Evolutionary conservation across 2,888 invertebrate species (phyloP).

Genomic region (Ashinkailepas kermadecensis): DNA sequence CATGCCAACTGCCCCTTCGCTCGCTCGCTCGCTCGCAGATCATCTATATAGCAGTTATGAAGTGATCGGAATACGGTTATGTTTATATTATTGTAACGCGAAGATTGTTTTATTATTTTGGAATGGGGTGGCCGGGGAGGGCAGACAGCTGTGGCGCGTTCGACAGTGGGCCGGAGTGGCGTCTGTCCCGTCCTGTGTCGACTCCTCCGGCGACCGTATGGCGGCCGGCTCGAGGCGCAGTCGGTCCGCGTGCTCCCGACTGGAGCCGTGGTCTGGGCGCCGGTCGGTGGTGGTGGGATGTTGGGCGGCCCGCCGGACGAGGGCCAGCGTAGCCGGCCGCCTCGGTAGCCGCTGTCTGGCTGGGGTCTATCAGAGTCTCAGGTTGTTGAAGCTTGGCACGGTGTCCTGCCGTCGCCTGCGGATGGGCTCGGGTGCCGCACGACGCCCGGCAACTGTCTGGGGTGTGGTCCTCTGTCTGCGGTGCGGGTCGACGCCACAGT

Average conservation of each 20-base stretch:
- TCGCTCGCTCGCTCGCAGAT: too few relatives aligned
- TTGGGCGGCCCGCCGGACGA: slow-evolving; percentile 32
- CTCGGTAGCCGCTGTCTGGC: too few relatives aligned
- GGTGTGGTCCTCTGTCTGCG: slow-evolving; percentile 21
- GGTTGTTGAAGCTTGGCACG: too few relatives aligned
- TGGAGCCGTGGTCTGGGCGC: slow-evolving; percentile 36
- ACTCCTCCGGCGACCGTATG: slow-evolving; percentile 50
- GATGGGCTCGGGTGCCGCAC: too few relatives aligned
- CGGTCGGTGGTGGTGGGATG: slow-evolving; percentile 19
- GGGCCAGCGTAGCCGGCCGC: too few relatives aligned
- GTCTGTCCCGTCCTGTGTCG: too few relatives aligned
- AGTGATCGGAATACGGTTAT: slow-evolving; percentile 1
- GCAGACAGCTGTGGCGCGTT: slow-evolving; percentile 39
- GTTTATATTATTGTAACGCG: neutral
- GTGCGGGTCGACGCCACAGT: neutral
- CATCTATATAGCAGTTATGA: slow-evolving; percentile 1
- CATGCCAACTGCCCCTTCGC: too few relatives aligned
- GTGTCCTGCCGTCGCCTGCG: too few relatives aligned
- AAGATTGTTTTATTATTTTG: neutral
- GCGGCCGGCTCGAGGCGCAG: slow-evolving; percentile 37
- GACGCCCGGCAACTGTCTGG: neutral
- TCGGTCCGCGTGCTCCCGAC: slow-evolving; percentile 46
- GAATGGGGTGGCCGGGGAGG: slow-evolving; percentile 44
- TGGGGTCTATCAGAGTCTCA: slow-evolving; percentile 33
- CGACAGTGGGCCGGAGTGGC: slow-evolving; percentile 45